Percentiles rank a stretch among this genome's conserved stretches.
These are phyloP conservation scores for Xiphorhynchus elegans DNA, from an alignment of 2,113 vertebrate species.

Conservation along the genomic window DNA sequence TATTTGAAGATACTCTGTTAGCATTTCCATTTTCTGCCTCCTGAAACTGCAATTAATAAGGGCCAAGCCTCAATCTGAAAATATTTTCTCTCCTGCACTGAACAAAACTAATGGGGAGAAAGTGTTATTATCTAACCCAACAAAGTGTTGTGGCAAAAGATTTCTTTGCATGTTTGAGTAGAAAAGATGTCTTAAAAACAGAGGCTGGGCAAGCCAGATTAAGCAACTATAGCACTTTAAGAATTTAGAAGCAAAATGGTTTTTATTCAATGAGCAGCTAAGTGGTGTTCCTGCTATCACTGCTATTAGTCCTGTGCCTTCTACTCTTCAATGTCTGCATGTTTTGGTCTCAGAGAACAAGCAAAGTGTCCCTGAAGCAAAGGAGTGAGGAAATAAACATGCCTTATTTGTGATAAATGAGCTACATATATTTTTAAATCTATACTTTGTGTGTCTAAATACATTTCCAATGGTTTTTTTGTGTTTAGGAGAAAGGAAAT, in stretches of 20 bases:
- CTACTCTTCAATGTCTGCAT: not conserved
- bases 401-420: not conserved
- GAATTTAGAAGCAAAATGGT: not conserved
- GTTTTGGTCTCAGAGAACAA: not conserved
- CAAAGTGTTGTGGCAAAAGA: not conserved
- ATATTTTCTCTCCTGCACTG: not conserved
- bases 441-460: not conserved
- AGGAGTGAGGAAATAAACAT: not conserved
- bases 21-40: conserved; percentile 61
- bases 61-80: conserved; percentile 55
- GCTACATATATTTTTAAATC: not conserved
- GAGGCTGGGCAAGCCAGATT: conserved; percentile 23
- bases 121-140: conserved; percentile 18
- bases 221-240: not conserved
- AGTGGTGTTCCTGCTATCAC: conserved; percentile 6
- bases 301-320: not conserved
- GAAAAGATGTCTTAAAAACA: conserved; percentile 12
- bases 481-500: not conserved
- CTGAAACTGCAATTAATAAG: conserved; percentile 66
- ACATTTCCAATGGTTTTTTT: not conserved
- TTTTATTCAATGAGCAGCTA: conserved; percentile 32
- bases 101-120: not conserved
- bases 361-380: not conserved
- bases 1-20: conserved; percentile 69
- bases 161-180: not conserved